Percentiles rank a stretch among this genome's conserved stretches.
phyloP scores from a whole-genome alignment of 2,113 vertebrate species.

The Serinus canaria region DNA sequence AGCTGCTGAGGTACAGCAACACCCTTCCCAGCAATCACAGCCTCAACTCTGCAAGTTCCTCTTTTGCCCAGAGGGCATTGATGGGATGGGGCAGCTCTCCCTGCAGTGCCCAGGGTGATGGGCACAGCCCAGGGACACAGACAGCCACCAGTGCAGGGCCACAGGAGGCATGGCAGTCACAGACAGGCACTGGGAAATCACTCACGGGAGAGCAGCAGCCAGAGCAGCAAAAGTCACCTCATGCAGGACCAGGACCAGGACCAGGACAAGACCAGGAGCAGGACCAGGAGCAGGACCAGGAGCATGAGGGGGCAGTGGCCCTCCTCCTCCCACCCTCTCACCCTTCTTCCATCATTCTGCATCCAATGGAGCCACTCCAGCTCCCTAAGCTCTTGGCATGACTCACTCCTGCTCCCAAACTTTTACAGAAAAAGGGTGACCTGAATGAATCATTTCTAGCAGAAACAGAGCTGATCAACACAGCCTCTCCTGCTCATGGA shows the following conservation, averaged over 20 bases:
- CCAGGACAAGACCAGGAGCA: neutral
- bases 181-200: neutral
- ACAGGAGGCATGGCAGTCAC: neutral
- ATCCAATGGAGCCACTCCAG: neutral
- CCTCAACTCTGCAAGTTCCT: neutral
- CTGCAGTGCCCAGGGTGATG: neutral
- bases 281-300: neutral
- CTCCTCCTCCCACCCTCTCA: neutral
- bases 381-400: neutral
- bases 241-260: neutral
- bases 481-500: neutral
- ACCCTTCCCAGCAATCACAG: neutral
- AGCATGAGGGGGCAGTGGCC: neutral
- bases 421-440: neutral
- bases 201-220: fast-evolving
- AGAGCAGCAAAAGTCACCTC: neutral
- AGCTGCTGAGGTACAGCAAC: neutral
- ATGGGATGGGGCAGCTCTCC: too few relatives aligned
- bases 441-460: neutral
- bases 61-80: fast-evolving
- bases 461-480: neutral
- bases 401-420: neutral
- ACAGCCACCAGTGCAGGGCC: neutral
- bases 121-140: neutral
- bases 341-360: neutral